Evolutionary conservation across 2,888 invertebrate species (phyloP), one percentile per base, ranked within the genome.

Genomic region (Melinaea menophilus): DNA sequence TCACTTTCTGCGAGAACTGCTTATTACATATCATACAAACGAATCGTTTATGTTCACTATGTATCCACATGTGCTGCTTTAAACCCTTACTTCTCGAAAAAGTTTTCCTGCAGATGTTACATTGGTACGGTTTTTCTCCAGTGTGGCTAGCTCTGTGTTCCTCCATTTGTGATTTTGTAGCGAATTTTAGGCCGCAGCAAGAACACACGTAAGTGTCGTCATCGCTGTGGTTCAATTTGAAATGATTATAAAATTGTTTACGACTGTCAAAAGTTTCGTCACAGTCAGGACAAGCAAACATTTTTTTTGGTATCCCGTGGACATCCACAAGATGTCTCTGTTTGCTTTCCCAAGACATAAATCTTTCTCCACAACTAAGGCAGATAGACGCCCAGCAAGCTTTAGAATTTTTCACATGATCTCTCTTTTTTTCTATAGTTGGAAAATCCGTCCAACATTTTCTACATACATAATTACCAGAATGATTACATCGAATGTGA

Each of bases 101-200:
- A 1, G 81, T 73, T 69, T 92, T 92, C 1, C 77, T 75, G 68
- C 92, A 93, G 1, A 90, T 73, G 0, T 76, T 72, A 66, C 92
- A 92, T 54, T 81, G 75, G 47, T 81, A 86, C 1, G 77, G 75
- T 64, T 90, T 92, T 62, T 91, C 91, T 2, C 88, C 85, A 0
- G 92, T 90, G 70, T 92, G 92, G 0, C 84, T 84, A 0, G 88
- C 76, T 58, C 78, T 81, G 65, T 92, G 92, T 1, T 91, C 83
- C 3, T 86, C 81, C 48, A 88, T 69, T 7, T 73, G 68, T 11
- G 73, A 75, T 51, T 80, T 82, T 0, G 78, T 77, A 1, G 71
- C 72, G 69, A 86, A 88, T 57, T 81, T 84, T 3, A 81, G 69
- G 0, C 84, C 83, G 55, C 88, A 88, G 51, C 78, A 84, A 0